Base-by-base conservation (phyloP, 1,140 invertebrate species). In the Calliopsis andreniformis region DNA sequence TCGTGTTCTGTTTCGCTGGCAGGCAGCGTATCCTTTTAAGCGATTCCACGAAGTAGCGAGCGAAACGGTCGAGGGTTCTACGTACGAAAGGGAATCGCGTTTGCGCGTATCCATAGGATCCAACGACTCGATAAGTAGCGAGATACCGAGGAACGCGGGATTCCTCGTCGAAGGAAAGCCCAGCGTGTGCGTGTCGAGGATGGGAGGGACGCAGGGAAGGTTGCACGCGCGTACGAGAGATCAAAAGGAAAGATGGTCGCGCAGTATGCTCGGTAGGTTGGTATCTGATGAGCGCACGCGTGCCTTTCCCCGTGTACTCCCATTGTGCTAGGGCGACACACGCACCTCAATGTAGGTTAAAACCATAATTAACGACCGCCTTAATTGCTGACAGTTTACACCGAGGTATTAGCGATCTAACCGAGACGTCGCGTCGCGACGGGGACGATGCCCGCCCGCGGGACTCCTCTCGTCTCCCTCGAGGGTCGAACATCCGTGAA, bases 401-500 rank as follows among this genome's bases (percentile, higher is more conserved):
- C 68, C 56, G 5, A 6, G n/a, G 23, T 59, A 62, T 43, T 30
- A 42, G 35, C 80, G 63, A 83, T 79, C 47, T 49, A 20, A 42
- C 32, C 42, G 32, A 16, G 39, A 75, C 59, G 78, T 75, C 30
- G 71, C 66, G 53, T 70, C 66, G 18, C 71, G 55, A 30, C 42
- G 64, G 70, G 58, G 53, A 39, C 35, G 35, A 39, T 10, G 35
- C 3, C 32, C 30, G 43, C 39, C 55, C 58, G 35, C 43, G 67
- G 61, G 63, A 56, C 56, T 32, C 35, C 59, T 20, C 35, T 53
- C 78, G 20, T 6, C 32, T 43, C 39, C 43, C 0, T 4, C 14
- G 71, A 63, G 62, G 81, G 59, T 81, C 79, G 79, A 84, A 83
- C 72, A 76, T 58, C 69, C 82, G 62, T 78, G 76, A 84, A 84